These are phyloP conservation scores for Neopipo cinnamomea DNA, from an alignment of 2,113 vertebrate species.

Conservation along the genomic window DNA sequence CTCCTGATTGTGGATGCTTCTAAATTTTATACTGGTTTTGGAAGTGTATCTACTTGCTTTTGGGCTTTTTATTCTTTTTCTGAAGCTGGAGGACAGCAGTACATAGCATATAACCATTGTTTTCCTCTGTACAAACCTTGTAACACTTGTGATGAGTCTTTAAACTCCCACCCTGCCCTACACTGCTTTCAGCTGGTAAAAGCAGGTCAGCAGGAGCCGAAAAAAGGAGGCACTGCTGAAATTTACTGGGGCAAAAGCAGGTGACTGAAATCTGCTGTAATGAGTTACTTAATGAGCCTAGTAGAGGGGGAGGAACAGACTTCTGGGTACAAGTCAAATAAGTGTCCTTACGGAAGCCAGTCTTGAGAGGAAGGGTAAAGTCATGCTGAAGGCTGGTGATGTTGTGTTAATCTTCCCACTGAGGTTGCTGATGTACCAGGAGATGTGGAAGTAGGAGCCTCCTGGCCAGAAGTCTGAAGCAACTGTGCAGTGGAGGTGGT, in stretches of 20 bases:
- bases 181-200: background rate
- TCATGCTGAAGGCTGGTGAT: accelerated
- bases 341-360: accelerated
- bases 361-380: accelerated
- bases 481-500: accelerated
- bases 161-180: background rate
- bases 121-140: background rate
- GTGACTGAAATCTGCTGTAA: background rate
- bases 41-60: background rate
- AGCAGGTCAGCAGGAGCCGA: background rate
- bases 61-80: background rate
- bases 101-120: accelerated
- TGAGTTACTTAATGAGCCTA: background rate
- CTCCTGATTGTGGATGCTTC: background rate
- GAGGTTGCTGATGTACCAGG: background rate
- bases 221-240: background rate
- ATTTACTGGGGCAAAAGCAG: background rate
- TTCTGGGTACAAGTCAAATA: background rate
- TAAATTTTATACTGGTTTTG: background rate
- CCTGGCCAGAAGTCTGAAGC: background rate
- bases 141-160: accelerated
- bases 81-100: background rate
- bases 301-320: background rate
- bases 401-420: background rate
- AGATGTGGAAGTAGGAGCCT: accelerated